These are phyloP conservation scores for Tenodera sinensis DNA, from an alignment of 2,888 invertebrate genomes.

Conservation along the genomic window DNA sequence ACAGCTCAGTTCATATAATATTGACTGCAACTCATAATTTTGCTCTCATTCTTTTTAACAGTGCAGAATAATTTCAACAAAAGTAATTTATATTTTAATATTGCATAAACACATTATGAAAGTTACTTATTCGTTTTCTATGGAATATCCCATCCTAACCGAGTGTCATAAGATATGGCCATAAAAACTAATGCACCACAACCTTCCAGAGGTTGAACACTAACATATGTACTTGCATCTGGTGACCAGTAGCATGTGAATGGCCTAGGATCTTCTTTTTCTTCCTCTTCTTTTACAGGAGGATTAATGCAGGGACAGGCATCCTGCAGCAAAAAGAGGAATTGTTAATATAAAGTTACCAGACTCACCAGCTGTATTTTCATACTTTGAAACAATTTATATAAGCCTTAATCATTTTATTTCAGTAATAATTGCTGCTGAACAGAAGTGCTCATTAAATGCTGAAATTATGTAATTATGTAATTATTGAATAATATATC, in stretches of 20 bases:
- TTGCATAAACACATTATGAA: background rate
- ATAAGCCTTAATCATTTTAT: too few relatives aligned
- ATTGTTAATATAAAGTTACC: background rate
- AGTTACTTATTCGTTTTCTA: background rate
- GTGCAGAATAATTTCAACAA: too few relatives aligned
- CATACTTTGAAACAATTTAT: too few relatives aligned
- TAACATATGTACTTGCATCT: conserved; percentile 53
- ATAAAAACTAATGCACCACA: conserved; percentile 55
- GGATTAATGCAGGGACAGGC: background rate
- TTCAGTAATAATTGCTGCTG: too few relatives aligned
- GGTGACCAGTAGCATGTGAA: conserved; percentile 50
- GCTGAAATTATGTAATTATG: too few relatives aligned
- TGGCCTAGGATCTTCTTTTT: background rate
- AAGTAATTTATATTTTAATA: too few relatives aligned
- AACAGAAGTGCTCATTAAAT: too few relatives aligned
- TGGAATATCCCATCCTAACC: conserved; percentile 49
- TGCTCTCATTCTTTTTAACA: too few relatives aligned
- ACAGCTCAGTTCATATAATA: too few relatives aligned
- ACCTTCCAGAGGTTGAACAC: conserved; percentile 54
- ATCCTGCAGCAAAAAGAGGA: background rate
- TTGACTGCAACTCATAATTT: too few relatives aligned
- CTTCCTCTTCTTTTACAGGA: background rate
- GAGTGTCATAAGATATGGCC: conserved; percentile 52
- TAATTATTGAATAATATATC: too few relatives aligned
- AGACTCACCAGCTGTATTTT: background rate